Conservation (phyloP, 2,888 invertebrate species). For the Calameuta pallipes region DNA sequence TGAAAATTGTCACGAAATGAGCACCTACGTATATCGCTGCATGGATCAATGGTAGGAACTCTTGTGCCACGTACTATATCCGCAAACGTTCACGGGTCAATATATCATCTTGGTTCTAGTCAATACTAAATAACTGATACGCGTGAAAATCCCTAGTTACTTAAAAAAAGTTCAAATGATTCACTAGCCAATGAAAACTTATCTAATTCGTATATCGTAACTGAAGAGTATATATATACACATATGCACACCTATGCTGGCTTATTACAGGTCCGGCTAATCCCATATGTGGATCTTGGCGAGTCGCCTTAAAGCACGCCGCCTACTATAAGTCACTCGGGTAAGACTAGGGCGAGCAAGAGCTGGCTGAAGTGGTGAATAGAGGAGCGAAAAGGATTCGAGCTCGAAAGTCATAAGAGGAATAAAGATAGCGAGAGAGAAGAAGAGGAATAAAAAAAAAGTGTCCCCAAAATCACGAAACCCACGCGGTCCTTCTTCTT, state of each 20-base stretch:
- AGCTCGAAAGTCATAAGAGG: neutral
- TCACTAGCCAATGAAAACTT: neutral
- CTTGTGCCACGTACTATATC: neutral
- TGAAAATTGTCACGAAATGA: neutral
- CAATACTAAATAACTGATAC: neutral
- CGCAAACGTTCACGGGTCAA: neutral
- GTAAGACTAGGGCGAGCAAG: neutral
- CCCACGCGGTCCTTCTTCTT: slow-evolving; percentile 23
- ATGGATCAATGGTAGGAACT: neutral
- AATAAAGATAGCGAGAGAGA: neutral
- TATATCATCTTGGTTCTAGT: neutral
- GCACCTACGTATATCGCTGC: neutral
- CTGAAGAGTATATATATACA: neutral
- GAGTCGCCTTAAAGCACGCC: slow-evolving; percentile 21
- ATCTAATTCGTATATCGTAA: neutral
- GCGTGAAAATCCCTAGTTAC: neutral
- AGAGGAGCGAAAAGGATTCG: neutral
- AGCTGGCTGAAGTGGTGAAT: neutral
- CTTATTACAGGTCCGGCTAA: neutral
- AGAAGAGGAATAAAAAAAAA: slow-evolving; percentile 14
- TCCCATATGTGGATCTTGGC: slow-evolving; percentile 7
- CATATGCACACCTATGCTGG: neutral
- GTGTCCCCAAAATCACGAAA: slow-evolving; percentile 31
- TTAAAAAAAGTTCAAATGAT: neutral
- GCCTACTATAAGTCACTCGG: slow-evolving; percentile 24